Percentiles rank a stretch among this genome's conserved stretches.
phyloP scores from a whole-genome alignment of 2,797 vertebrate species.

The Triplophysa bombifrons region DNA sequence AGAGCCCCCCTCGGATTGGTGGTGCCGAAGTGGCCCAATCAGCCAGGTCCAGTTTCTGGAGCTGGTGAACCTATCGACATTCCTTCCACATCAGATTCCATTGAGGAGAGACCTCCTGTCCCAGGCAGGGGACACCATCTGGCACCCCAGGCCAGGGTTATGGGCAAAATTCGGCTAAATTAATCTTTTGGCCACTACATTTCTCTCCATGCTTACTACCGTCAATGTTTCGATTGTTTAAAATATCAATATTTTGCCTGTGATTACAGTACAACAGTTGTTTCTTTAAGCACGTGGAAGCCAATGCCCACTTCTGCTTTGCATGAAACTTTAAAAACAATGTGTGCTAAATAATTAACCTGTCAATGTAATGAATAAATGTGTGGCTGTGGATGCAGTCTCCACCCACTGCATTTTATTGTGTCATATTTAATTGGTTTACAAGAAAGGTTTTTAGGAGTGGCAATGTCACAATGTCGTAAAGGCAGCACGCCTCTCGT shows the following conservation, averaged over 20 bases:
- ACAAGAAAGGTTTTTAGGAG: constrained; percentile 4
- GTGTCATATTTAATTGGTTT: constrained; percentile 26
- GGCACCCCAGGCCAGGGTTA: too few species aligned
- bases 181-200: too few species aligned
- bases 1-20: too few species aligned
- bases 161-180: too few species aligned
- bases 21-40: too few species aligned
- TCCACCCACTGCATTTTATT: constrained; percentile 2
- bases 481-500: constrained; percentile 1
- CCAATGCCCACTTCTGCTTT: neutral
- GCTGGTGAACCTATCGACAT: too few species aligned
- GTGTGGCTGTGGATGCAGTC: neutral
- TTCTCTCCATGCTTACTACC: too few species aligned
- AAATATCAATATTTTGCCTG: neutral
- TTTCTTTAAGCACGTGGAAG: neutral
- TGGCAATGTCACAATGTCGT: constrained; percentile 11
- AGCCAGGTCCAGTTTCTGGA: too few species aligned
- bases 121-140: too few species aligned
- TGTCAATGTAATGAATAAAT: constrained; percentile 15
- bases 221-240: neutral
- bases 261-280: neutral
- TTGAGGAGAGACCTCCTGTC: too few species aligned
- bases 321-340: neutral
- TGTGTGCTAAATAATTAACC: constrained; percentile 10
- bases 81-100: too few species aligned